Base-by-base conservation (phyloP, 2,888 invertebrate species). In the Chrysopilus asiliformis region DNA sequence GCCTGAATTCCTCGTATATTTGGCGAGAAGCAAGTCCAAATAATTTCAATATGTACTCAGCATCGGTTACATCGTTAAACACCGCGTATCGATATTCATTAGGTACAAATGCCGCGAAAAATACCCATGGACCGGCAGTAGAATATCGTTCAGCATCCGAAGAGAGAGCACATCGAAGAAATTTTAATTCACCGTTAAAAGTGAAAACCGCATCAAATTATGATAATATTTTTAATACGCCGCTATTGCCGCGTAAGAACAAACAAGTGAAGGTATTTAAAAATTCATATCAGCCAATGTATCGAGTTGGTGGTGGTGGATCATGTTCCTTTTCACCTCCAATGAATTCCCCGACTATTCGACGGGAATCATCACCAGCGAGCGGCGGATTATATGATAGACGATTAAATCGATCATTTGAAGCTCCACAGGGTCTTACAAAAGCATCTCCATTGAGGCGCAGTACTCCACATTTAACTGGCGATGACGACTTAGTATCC, bases 21-120 rank as follows among this genome's bases (percentile, higher is more conserved):
- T 64, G 64, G 64, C 60, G 64, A 36, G 64, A 64, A 49, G 64
- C 60, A 12, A 62, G 57, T 48, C 64, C 64, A 28, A 63, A 64
- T 45, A 62, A 56, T 49, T 63, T 64, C 39, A 64, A 63, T 47
- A 45, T 64, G 43, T 64, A 64, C 46, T 60, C 63, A 41, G 55
- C 60, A 10, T 64, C 64, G 20, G 57, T 60, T 39, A 58, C 61
- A 20, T 57, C 62, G 3, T 38, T 63, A 17, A 59, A 59, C 43
- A 48, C 57, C 39, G 55, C 51, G 2, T 58, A 57, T 34, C 49
- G 59, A 3, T 58, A 57, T 36, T 60, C 59, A 5, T 31, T 55
- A 6, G 49, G 53, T 2, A 38, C 39, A 27, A 35, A 34, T 29
- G 30, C 13, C 28, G 28, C 29, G 13, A n/a, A 13, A 17, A 24